phyloP scores from a whole-genome alignment of 2,113 vertebrate species.

The Pycnonotus jocosus region DNA sequence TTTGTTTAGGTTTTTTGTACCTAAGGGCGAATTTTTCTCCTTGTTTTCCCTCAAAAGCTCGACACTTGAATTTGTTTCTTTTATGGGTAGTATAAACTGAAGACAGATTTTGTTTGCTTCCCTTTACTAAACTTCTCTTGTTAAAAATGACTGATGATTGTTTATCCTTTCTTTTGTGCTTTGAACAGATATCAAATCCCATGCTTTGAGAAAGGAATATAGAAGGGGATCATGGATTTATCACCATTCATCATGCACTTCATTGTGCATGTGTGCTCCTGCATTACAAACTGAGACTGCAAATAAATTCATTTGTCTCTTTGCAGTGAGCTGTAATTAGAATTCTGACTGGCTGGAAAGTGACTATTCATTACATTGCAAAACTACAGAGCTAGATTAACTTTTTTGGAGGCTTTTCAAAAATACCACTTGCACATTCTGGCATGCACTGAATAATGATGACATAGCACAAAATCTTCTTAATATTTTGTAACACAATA shows the following conservation, averaged over 20 bases:
- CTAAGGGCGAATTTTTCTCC: neutral
- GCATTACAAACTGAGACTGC: neutral
- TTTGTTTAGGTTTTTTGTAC: neutral
- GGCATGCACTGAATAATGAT: neutral
- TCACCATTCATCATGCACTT: conserved; percentile 5
- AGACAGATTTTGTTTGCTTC: conserved; percentile 30
- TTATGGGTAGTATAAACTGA: neutral
- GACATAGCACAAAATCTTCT: neutral
- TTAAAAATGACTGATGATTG: conserved; percentile 64
- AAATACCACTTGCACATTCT: neutral
- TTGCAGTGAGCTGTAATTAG: conserved; percentile 6
- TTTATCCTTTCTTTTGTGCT: conserved; percentile 25
- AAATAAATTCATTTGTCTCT: conserved; percentile 2
- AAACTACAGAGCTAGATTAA: neutral
- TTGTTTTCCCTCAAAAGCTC: neutral
- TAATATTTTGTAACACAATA: neutral
- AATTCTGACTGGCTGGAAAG: neutral
- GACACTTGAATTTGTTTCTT: neutral
- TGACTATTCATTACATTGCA: neutral
- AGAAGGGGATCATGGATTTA: neutral
- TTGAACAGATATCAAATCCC: conserved; percentile 11
- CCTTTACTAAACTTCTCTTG: conserved; percentile 18
- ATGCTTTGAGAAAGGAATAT: conserved; percentile 11
- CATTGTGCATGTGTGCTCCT: neutral
- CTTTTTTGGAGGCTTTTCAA: neutral